Evolutionary conservation across 30 jellyfish, hydroid and myxozoan species (phyloP).

Genomic region (Aurelia sp.): DNA sequence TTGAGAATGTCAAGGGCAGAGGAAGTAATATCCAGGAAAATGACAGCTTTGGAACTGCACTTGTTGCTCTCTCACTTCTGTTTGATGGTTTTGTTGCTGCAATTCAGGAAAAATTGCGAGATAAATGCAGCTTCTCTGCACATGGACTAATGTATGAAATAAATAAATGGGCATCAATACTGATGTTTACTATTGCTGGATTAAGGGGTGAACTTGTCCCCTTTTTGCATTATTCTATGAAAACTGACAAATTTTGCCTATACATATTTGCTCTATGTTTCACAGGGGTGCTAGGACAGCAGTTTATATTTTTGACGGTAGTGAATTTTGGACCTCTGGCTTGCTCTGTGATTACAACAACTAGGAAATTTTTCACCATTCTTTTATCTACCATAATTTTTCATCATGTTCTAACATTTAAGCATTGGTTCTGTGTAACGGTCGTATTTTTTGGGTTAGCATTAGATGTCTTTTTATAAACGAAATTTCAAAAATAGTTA

Average conservation of each 20-base stretch:
- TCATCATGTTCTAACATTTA: slow-evolving; percentile 37
- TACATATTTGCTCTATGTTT: slow-evolving; percentile 43
- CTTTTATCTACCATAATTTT: slow-evolving; percentile 63
- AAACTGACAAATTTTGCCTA: neutral
- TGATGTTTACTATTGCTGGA: slow-evolving; percentile 36
- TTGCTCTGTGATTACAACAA: slow-evolving; percentile 87
- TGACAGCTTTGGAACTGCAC: slow-evolving; percentile 26
- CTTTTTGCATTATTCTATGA: slow-evolving; percentile 23
- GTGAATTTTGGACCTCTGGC: slow-evolving; percentile 80
- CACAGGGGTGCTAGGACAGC: slow-evolving; percentile 85
- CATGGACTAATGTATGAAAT: slow-evolving; percentile 65
- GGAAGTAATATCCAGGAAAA: neutral
- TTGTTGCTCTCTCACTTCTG: slow-evolving; percentile 53
- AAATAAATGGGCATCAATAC: slow-evolving; percentile 55
- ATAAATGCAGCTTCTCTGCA: slow-evolving; percentile 16
- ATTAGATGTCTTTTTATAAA: slow-evolving; percentile 39
- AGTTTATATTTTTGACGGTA: slow-evolving; percentile 71
- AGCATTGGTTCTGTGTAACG: slow-evolving; percentile 60
- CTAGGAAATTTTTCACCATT: slow-evolving; percentile 80
- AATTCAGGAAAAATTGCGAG: slow-evolving; percentile 54
- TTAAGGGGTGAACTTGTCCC: slow-evolving; percentile 44
- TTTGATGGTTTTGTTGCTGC: slow-evolving; percentile 87
- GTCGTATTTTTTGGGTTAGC: slow-evolving; percentile 69
- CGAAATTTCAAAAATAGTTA: neutral
- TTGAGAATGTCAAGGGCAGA: slow-evolving; percentile 25